Conservation (phyloP, 2,888 invertebrate species). For the Melangyna quadrimaculata region DNA sequence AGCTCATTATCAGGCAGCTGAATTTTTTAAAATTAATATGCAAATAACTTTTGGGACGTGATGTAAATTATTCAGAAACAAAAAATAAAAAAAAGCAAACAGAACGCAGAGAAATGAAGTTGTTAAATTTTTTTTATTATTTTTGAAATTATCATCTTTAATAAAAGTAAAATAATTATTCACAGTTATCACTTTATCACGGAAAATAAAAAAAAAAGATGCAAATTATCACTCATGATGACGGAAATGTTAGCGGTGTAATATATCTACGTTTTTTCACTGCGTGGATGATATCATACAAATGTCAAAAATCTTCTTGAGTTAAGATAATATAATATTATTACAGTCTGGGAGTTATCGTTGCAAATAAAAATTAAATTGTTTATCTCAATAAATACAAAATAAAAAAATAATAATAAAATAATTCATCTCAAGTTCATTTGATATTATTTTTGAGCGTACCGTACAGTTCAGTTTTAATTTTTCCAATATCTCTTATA, state of each 20-base stretch:
- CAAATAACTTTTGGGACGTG: slow-evolving; percentile 17
- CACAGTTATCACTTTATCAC: neutral
- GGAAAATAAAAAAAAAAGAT: neutral
- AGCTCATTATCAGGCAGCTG: neutral
- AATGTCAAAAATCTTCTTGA: neutral
- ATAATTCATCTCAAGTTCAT: too few species aligned
- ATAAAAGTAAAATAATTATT: neutral
- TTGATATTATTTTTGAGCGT: too few species aligned
- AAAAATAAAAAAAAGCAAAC: neutral
- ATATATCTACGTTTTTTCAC: neutral
- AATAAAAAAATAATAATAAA: neutral
- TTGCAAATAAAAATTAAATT: neutral
- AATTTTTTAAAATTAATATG: slow-evolving; percentile 4
- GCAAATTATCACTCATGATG: neutral
- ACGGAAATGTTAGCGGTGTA: neutral
- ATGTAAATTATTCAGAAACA: slow-evolving; percentile 12
- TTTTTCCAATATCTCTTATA: too few species aligned
- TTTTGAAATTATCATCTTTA: neutral
- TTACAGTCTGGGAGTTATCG: neutral
- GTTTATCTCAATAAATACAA: neutral
- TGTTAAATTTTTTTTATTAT: neutral
- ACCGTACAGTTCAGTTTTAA: too few species aligned
- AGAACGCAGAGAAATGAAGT: slow-evolving; percentile 5
- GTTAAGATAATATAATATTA: neutral
- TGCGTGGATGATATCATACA: neutral